A percentile compares a stretch with the other conserved stretches of the same genome.
phyloP scores from a whole-genome alignment of 2,888 invertebrate genomes.

The Hedychridium roseum region DNA sequence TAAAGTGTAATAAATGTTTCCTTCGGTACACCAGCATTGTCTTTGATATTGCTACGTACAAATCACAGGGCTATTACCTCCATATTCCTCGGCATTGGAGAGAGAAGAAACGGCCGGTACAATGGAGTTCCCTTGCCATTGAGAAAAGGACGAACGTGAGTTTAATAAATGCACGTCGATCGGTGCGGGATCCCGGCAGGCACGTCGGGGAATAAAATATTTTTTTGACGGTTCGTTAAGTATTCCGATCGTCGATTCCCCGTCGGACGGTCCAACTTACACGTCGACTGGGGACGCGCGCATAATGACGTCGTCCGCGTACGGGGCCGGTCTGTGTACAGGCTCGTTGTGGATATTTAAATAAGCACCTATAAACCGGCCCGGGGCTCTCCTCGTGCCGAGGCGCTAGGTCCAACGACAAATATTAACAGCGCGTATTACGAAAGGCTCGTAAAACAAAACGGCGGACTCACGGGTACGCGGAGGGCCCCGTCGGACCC shows the following conservation, averaged over 20 bases:
- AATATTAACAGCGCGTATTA: conserved; percentile 46
- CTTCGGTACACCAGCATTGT: not conserved
- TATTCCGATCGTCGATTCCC: not conserved
- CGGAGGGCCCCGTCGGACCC: not conserved
- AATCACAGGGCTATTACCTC: conserved; percentile 1
- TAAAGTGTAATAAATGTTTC: not conserved
- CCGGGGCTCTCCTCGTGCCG: conserved; percentile 31
- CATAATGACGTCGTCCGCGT: not conserved
- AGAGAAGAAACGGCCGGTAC: too few species aligned
- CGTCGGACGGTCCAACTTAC: not conserved
- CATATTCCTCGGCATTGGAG: too few species aligned
- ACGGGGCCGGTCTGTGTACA: not conserved
- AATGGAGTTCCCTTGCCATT: too few species aligned
- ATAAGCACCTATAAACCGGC: conserved; percentile 33
- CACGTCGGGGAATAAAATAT: too few species aligned
- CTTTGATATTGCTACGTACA: conserved; percentile 7
- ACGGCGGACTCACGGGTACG: conserved; percentile 20
- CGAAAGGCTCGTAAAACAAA: conserved; percentile 51
- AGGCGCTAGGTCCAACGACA: conserved; percentile 32
- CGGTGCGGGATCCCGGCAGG: too few species aligned
- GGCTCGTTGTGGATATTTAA: conserved; percentile 13
- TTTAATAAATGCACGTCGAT: too few species aligned
- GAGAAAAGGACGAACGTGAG: too few species aligned
- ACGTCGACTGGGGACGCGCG: not conserved
- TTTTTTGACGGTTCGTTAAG: too few species aligned